phyloP scores from a whole-genome alignment of 2,113 vertebrate genomes.

The Stegastes partitus region DNA sequence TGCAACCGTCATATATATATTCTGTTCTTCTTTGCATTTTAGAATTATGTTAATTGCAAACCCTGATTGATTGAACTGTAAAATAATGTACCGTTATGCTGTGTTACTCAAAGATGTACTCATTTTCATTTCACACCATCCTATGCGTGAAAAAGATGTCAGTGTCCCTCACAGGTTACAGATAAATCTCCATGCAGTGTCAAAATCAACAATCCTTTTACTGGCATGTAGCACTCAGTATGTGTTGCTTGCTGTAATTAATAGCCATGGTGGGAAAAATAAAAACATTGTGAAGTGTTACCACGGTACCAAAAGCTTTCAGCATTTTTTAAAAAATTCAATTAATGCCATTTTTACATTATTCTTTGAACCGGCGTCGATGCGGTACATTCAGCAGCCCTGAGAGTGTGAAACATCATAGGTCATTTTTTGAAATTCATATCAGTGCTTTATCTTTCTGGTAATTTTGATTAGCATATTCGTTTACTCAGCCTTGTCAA shows the following conservation, averaged over 20 bases:
- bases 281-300: constrained; percentile 12
- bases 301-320: constrained; percentile 13
- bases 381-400: constrained; percentile 34
- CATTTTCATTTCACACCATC: constrained; percentile 32
- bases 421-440: constrained; percentile 68
- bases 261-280: constrained; percentile 6
- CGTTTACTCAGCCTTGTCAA: constrained; percentile 59
- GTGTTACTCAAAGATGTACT: constrained; percentile 9
- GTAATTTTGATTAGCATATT: constrained; percentile 73
- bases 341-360: constrained; percentile 16
- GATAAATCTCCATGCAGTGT: constrained; percentile 41
- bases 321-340: background rate
- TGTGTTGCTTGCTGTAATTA: constrained; percentile 23
- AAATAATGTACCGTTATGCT: constrained; percentile 27
- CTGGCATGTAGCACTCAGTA: constrained; percentile 37
- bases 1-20: background rate
- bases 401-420: constrained; percentile 45
- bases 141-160: constrained; percentile 17
- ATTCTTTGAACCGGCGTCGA: constrained; percentile 24
- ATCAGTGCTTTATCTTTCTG: constrained; percentile 54
- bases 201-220: constrained; percentile 42
- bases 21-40: constrained; percentile 7
- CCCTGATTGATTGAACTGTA: constrained; percentile 13
- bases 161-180: constrained; percentile 39
- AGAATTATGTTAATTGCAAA: constrained; percentile 18